Percentiles rank a stretch among this genome's conserved stretches.
Conservation (phyloP, 2,113 vertebrate genomes). For the Murina feae region DNA sequence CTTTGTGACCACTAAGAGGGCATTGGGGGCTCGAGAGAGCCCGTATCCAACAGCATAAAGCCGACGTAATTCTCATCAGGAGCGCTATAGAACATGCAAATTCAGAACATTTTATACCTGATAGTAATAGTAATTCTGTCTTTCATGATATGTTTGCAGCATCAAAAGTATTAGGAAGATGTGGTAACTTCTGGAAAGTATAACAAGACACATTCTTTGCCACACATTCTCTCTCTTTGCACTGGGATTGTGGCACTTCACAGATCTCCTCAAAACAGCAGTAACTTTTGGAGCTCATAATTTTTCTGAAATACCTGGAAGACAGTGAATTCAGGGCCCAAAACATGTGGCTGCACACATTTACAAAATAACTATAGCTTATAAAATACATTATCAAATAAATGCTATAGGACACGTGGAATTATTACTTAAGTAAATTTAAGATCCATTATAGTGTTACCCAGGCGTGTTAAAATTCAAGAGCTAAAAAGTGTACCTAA, state of each 20-base stretch:
- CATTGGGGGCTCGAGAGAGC: neutral
- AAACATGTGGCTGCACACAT: conserved; percentile 40
- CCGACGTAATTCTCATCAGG: neutral
- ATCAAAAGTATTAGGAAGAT: conserved; percentile 1
- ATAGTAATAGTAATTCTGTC: neutral
- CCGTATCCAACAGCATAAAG: neutral
- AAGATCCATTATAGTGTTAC: conserved; percentile 41
- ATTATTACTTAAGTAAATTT: conserved; percentile 27
- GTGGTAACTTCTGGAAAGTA: conserved; percentile 23
- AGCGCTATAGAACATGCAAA: neutral
- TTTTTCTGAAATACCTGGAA: conserved; percentile 6
- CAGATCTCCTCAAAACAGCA: neutral
- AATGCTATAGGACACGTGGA: neutral
- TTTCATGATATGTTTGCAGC: conserved; percentile 12
- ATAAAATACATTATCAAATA: conserved; percentile 44
- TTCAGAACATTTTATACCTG: neutral
- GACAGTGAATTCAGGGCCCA: conserved; percentile 18
- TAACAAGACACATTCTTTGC: neutral
- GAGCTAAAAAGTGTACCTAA: neutral
- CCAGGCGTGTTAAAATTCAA: conserved; percentile 39
- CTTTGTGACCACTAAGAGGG: neutral
- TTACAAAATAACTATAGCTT: conserved; percentile 1
- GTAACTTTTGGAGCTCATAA: conserved; percentile 19
- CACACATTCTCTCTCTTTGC: neutral
- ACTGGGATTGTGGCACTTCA: neutral